Evolutionary conservation across 2,797 vertebrate species (phyloP).

Genomic region (Microchirus variegatus): DNA sequence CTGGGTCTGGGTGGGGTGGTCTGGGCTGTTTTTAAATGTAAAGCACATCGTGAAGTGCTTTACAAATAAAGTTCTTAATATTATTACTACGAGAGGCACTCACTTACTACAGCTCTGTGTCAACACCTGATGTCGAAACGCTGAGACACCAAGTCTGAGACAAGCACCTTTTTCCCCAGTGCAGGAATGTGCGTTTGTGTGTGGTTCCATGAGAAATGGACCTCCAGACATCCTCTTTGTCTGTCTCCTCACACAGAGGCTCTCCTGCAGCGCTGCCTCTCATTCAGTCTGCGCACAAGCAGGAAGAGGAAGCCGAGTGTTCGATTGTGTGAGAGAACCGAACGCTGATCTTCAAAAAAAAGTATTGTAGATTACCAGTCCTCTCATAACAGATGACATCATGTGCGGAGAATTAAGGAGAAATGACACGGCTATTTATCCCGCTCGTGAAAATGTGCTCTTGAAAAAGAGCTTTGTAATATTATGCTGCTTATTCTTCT

Average conservation of each 20-base stretch:
- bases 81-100: too few relatives aligned
- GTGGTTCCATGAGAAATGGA: conserved; percentile 39
- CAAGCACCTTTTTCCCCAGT: conserved; percentile 6
- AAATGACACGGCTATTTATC: conserved; percentile 8
- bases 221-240: conserved; percentile 62
- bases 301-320: conserved; percentile 74
- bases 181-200: conserved; percentile 33
- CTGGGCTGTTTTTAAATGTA: too few relatives aligned
- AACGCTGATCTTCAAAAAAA: conserved; percentile 46
- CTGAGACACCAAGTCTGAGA: conserved; percentile 17
- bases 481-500: background rate
- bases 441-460: background rate
- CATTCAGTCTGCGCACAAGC: conserved; percentile 37
- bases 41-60: too few relatives aligned
- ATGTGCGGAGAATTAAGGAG: conserved; percentile 13
- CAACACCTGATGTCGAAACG: background rate
- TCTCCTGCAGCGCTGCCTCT: conserved; percentile 29
- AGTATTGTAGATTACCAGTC: conserved; percentile 21
- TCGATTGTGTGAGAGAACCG: conserved; percentile 50
- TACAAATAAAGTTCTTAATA: too few relatives aligned
- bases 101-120: too few relatives aligned
- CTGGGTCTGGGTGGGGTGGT: too few relatives aligned
- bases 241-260: conserved; percentile 18
- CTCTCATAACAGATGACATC: conserved; percentile 37
- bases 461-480: background rate